Base-by-base conservation (phyloP, 2,113 vertebrate species). In the Ciconia boyciana region DNA sequence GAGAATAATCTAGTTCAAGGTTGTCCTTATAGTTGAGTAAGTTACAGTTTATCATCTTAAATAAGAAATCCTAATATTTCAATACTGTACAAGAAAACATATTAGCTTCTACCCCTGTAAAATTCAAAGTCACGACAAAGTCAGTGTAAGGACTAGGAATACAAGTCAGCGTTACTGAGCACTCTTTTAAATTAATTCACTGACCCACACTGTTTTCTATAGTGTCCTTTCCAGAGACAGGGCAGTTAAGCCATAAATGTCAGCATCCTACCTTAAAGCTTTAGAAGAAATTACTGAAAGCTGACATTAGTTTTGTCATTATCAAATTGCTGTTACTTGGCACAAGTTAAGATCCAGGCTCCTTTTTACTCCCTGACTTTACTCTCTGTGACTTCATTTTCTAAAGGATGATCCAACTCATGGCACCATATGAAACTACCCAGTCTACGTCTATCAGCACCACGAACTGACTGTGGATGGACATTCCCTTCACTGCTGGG, bases 271-370 rank as follows among this genome's bases (percentile, higher is more conserved):
- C 57, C 62, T 86, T 88, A 77, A 89, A 93, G 13, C 22, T 87
- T 82, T 54, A 76, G 52, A 86, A 83, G 48, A 87, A 90, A 84
- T 68, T 64, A 57, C 34, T 68, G 55, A 84, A 93, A 95, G 43
- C 6, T 92, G 52, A 34, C 61, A 64, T 91, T 70, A 71, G 14
- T 92, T 89, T 84, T 95, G 22, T 65, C 28, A 46, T 55, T 76
- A 79, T 72, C 12, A 65, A 80, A 90, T 69, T 81, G 65, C 43
- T 90, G 19, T 75, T 71, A 60, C 44, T 46, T 85, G 41, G 26
- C 15, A 39, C 21, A 88, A 75, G 12, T 39, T 81, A 68, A 94
- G 58, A 85, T 74, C 48, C 43, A 79, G 70, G 44, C 43, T 86
- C 34, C 34, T 80, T 81, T 91, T 62, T 55, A 36, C 25, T 58